Conservation (phyloP, 2,113 vertebrate genomes). For the Herpetotheres cachinnans region DNA sequence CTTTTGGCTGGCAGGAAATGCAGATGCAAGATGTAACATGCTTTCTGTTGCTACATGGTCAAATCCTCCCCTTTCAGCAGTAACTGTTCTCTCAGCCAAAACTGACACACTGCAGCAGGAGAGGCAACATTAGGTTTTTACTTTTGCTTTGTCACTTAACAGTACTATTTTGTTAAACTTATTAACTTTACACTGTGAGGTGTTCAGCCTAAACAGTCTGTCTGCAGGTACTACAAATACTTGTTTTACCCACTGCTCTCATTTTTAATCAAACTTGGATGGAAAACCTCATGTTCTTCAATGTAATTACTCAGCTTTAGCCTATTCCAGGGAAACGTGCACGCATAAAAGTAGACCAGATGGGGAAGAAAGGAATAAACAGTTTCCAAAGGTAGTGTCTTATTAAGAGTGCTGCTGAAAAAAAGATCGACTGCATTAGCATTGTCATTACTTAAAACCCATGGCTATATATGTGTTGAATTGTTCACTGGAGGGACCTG, state of each 20-base stretch:
- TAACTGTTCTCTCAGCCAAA: not conserved
- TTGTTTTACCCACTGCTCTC: not conserved
- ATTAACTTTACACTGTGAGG: not conserved
- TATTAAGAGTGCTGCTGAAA: not conserved
- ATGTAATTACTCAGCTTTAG: not conserved
- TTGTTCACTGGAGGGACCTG: not conserved
- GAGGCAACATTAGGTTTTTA: too few relatives aligned
- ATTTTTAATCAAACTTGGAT: not conserved
- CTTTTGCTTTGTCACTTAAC: not conserved
- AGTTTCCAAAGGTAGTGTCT: not conserved
- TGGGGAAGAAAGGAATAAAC: not conserved
- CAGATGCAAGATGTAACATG: rapidly evolving
- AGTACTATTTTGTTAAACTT: not conserved
- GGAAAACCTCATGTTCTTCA: not conserved
- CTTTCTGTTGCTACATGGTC: not conserved
- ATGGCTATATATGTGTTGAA: not conserved
- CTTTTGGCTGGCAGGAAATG: not conserved
- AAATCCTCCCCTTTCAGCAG: not conserved
- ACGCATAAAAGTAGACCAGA: not conserved
- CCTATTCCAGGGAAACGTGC: not conserved
- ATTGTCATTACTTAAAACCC: not conserved
- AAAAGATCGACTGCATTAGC: not conserved
- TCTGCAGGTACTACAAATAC: not conserved
- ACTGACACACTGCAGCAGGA: not conserved
- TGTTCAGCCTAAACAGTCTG: not conserved